A percentile compares a stretch with the other conserved stretches of the same genome.
phyloP scores from a whole-genome alignment of 2,113 vertebrate genomes.

The Poicephalus meyeri region DNA sequence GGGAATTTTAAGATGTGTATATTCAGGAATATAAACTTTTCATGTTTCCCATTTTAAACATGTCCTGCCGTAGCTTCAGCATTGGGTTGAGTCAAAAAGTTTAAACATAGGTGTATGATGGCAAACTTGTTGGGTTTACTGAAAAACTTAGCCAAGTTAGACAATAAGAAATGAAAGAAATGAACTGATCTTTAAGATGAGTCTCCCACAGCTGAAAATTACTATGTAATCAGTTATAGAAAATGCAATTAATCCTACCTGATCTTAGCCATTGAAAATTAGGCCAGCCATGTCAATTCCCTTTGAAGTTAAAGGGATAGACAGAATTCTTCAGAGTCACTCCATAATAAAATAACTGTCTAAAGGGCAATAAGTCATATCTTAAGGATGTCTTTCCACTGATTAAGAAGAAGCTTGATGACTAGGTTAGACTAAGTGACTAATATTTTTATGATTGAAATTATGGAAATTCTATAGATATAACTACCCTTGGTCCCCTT shows the following conservation, averaged over 20 bases:
- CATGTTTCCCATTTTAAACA: not conserved
- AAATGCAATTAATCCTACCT: not conserved
- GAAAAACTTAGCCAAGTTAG: not conserved
- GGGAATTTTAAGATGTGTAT: not conserved
- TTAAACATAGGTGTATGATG: not conserved
- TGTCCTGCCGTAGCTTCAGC: not conserved
- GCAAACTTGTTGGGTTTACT: not conserved
- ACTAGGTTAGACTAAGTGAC: not conserved
- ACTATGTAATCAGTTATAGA: not conserved
- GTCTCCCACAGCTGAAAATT: not conserved
- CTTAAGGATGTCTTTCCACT: not conserved
- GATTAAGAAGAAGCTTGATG: not conserved
- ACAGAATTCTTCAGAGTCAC: not conserved
- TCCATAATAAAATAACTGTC: not conserved
- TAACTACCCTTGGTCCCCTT: not conserved
- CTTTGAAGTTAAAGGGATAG: not conserved
- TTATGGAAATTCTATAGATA: not conserved
- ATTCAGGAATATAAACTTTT: not conserved
- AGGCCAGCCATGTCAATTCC: not conserved
- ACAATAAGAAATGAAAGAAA: not conserved
- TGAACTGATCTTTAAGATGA: not conserved
- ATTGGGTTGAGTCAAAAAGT: not conserved
- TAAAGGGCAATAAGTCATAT: not conserved
- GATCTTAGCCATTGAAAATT: not conserved
- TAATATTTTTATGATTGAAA: not conserved